Evolutionary conservation across 2,888 invertebrate species (phyloP).

Genomic region (Griposia aprilina): DNA sequence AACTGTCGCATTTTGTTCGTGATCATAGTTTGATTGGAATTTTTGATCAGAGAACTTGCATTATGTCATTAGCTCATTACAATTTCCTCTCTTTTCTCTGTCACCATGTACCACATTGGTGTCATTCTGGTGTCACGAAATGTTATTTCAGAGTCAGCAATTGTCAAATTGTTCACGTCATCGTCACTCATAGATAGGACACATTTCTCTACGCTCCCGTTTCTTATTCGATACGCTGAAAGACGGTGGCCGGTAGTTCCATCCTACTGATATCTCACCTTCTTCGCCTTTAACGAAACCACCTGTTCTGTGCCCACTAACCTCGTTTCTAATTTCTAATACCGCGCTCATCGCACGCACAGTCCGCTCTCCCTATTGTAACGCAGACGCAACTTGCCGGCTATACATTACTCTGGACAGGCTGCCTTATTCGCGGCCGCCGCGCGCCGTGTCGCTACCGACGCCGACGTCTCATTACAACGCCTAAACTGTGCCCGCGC

Average conservation of each 20-base stretch:
- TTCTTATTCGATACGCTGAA: neutral
- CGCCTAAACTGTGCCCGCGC: constrained; percentile 48
- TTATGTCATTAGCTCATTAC: neutral
- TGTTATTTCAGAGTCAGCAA: neutral
- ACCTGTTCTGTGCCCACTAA: constrained; percentile 1
- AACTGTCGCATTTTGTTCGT: neutral
- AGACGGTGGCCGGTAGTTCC: neutral
- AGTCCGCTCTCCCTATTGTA: constrained; percentile 22
- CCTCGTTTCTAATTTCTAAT: constrained; percentile 11
- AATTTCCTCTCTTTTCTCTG: neutral
- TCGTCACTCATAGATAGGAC: neutral
- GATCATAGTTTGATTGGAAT: neutral
- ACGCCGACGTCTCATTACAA: constrained; percentile 61
- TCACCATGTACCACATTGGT: neutral
- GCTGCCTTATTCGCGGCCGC: constrained; percentile 38
- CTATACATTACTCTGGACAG: constrained; percentile 48
- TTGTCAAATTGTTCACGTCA: neutral
- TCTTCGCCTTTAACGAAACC: neutral
- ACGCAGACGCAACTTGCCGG: constrained; percentile 12
- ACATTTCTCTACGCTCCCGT: neutral
- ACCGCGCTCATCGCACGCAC: constrained; percentile 10
- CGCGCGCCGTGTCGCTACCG: constrained; percentile 47
- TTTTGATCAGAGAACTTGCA: neutral
- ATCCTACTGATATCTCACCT: neutral
- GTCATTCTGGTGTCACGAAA: neutral